phyloP scores from a whole-genome alignment of 2,113 vertebrate genomes.

The Sceloporus undulatus region DNA sequence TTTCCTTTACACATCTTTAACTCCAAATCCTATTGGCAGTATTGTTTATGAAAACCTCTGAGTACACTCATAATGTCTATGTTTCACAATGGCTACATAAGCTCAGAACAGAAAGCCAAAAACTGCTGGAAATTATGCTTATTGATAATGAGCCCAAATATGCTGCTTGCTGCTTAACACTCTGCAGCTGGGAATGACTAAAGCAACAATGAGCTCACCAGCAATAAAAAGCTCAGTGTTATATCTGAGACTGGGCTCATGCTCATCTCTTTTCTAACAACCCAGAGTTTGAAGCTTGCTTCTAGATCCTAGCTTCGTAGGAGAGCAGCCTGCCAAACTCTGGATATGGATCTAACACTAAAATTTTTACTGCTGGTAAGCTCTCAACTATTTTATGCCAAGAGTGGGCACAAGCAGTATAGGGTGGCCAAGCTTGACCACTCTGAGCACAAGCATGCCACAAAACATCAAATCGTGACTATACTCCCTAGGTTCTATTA shows the following conservation, averaged over 20 bases:
- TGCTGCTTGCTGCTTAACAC: neutral
- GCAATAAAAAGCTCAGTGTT: neutral
- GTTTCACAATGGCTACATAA: neutral
- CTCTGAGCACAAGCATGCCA: too few relatives aligned
- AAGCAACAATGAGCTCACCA: neutral
- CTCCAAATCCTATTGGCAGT: constrained; percentile 39
- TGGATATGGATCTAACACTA: neutral
- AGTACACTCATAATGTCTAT: neutral
- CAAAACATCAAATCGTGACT: too few relatives aligned
- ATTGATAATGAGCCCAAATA: neutral
- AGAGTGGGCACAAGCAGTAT: neutral
- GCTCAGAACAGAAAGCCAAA: neutral
- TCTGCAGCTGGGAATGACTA: neutral
- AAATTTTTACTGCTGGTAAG: neutral
- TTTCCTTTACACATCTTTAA: constrained; percentile 55
- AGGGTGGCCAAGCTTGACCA: too few relatives aligned
- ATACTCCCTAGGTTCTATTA: too few relatives aligned
- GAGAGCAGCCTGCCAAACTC: neutral
- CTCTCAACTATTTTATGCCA: neutral
- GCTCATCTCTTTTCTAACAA: neutral
- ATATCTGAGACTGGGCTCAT: neutral
- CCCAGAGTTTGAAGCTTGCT: neutral
- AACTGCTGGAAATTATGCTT: neutral
- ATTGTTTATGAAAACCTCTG: constrained; percentile 28
- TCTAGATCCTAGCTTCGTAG: neutral